Percentiles rank a stretch among this genome's conserved stretches.
phyloP scores from a whole-genome alignment of 1,140 invertebrate species.

The Arctopsyche grandis region DNA sequence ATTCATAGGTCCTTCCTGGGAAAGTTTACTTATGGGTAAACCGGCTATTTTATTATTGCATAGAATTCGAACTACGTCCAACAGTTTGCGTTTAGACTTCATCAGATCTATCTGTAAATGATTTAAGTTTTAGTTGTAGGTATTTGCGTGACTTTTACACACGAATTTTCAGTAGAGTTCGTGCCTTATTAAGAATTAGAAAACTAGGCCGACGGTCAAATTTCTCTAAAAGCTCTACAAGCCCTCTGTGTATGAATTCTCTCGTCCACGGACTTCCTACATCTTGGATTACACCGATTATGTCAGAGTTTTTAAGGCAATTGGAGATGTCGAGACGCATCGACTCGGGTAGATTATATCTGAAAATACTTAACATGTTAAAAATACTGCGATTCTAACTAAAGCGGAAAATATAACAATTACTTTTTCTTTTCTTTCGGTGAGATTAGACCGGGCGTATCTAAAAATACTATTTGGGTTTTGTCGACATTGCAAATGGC shows the following conservation, averaged over 20 bases:
- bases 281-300: slow-evolving; percentile 89
- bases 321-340: slow-evolving; percentile 75
- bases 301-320: slow-evolving; percentile 77
- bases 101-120: slow-evolving; percentile 78
- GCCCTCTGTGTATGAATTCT: slow-evolving; percentile 73
- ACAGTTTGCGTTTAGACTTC: slow-evolving; percentile 78
- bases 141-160: no score
- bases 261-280: slow-evolving; percentile 76
- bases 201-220: slow-evolving; percentile 76
- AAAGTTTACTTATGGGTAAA: slow-evolving; percentile 55
- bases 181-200: slow-evolving; percentile 89
- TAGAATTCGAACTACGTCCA: slow-evolving; percentile 75
- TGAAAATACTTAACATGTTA: slow-evolving; percentile 52
- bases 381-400: background rate
- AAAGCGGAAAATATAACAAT: slow-evolving; percentile 43
- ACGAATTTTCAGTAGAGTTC: no score
- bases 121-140: no score
- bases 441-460: slow-evolving; percentile 85
- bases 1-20: slow-evolving; percentile 54
- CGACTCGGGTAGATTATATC: slow-evolving; percentile 72
- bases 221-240: slow-evolving; percentile 75
- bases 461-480: slow-evolving; percentile 88
- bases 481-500: slow-evolving; percentile 78
- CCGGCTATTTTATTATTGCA: slow-evolving; percentile 73
- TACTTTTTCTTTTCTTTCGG: slow-evolving; percentile 74